Evolutionary conservation across 2,888 invertebrate genomes (phyloP).

Genomic region (Urechis unicinctus): DNA sequence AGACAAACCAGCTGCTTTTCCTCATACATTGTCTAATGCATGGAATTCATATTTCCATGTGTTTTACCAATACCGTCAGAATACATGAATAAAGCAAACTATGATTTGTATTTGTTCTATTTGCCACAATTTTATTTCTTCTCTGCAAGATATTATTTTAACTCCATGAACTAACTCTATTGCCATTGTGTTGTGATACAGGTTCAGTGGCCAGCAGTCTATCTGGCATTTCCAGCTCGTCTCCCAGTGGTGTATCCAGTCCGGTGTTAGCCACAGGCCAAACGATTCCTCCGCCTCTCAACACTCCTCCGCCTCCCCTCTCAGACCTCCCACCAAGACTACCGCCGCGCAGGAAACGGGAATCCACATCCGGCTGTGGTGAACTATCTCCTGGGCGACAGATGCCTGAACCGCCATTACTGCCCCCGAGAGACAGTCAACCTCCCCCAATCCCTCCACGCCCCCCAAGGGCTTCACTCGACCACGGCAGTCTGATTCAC

Average conservation of each 20-base stretch:
- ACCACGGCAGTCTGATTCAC: too few relatives aligned
- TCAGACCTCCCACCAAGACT: slow-evolving; percentile 4
- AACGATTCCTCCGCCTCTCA: slow-evolving; percentile 13
- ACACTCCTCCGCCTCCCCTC: slow-evolving; percentile 2
- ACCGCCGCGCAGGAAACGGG: slow-evolving; percentile 53
- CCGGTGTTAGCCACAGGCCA: not conserved
- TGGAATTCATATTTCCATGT: too few relatives aligned
- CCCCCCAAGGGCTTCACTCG: slow-evolving; percentile 13
- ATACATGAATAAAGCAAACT: too few relatives aligned
- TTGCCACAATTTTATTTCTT: too few relatives aligned
- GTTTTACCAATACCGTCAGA: too few relatives aligned
- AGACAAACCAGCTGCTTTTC: not conserved
- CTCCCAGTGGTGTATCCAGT: not conserved
- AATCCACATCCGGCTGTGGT: slow-evolving; percentile 57
- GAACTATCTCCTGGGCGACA: slow-evolving; percentile 56
- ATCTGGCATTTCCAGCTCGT: too few relatives aligned
- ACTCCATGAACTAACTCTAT: too few relatives aligned
- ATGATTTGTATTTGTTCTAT: too few relatives aligned
- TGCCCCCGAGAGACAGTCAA: slow-evolving; percentile 53
- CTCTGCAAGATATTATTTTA: too few relatives aligned
- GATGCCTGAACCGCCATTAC: slow-evolving; percentile 58
- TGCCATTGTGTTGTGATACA: too few relatives aligned
- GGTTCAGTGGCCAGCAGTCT: too few relatives aligned
- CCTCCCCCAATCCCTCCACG: slow-evolving; percentile 63
- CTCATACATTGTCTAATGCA: too few relatives aligned